Evolutionary conservation across 2,888 invertebrate species (phyloP).

Genomic region (Rhamphomyia laevipes): DNA sequence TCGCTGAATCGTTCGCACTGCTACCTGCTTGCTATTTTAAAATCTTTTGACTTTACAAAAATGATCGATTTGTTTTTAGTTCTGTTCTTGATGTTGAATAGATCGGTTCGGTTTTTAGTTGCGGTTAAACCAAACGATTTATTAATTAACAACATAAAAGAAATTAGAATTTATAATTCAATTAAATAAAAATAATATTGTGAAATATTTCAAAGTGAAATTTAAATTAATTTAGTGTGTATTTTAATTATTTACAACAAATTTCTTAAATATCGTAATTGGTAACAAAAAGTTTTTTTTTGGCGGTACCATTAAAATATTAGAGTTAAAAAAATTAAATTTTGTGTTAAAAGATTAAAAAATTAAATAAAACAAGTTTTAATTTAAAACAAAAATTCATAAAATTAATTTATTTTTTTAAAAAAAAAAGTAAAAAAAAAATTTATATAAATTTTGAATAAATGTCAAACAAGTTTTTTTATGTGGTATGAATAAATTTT

Average conservation of each 20-base stretch:
- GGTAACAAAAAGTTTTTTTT: not conserved
- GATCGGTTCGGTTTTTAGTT: constrained; percentile 28
- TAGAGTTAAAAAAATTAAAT: no score
- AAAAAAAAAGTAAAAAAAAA: constrained; percentile 8
- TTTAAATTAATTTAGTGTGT: no score
- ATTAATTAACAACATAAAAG: not conserved
- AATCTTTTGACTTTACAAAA: no score
- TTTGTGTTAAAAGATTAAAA: not conserved
- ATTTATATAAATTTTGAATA: constrained; percentile 9
- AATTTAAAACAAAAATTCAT: constrained; percentile 3
- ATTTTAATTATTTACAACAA: no score
- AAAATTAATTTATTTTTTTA: constrained; percentile 9
- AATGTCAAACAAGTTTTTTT: constrained; percentile 16
- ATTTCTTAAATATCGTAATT: no score
- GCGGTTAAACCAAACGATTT: not conserved
- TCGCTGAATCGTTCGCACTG: no score
- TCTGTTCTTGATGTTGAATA: constrained; percentile 38
- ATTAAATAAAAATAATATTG: not conserved
- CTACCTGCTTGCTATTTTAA: no score
- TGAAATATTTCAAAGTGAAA: no score
- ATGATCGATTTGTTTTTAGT: constrained; percentile 24
- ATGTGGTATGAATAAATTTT: not conserved
- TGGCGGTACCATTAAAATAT: no score
- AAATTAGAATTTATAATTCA: not conserved
- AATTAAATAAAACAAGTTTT: constrained; percentile 5